Percentiles rank a stretch among this genome's conserved stretches.
Evolutionary conservation across 2,797 vertebrate genomes (phyloP).

Genomic region (Xiphorhynchus erythropygius): DNA sequence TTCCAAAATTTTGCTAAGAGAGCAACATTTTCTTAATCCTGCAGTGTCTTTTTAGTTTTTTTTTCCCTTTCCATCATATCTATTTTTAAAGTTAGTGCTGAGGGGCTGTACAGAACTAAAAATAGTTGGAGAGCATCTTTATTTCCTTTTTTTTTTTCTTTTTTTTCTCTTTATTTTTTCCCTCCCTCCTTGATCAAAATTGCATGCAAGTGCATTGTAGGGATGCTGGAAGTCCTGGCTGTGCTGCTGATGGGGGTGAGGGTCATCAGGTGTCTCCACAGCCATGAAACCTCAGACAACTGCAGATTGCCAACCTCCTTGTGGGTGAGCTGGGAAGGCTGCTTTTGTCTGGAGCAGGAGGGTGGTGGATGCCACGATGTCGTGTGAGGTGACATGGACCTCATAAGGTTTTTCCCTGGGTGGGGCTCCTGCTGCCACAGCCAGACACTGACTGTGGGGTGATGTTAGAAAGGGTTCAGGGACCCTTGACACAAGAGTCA

Average conservation of each 20-base stretch:
- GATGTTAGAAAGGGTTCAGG: background rate
- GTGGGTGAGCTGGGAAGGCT: background rate
- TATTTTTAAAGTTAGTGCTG: background rate
- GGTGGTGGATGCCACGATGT: fast-evolving
- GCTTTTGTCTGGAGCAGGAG: background rate
- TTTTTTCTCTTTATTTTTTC: background rate
- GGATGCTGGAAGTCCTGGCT: background rate
- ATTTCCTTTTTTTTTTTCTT: background rate
- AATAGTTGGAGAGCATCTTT: background rate
- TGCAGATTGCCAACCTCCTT: fast-evolving
- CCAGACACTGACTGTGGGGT: background rate
- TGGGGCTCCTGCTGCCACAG: fast-evolving
- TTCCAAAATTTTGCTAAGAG: background rate
- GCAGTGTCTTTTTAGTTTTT: background rate
- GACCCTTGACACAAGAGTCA: background rate
- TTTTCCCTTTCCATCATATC: background rate
- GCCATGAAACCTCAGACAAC: background rate
- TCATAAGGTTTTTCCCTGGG: background rate
- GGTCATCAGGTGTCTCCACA: background rate
- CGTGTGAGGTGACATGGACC: background rate
- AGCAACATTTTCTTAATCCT: background rate
- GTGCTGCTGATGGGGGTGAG: background rate
- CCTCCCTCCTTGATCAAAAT: background rate
- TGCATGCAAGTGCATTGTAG: fast-evolving
- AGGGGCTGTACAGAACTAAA: background rate